Evolutionary conservation across 2,113 vertebrate species (phyloP).

Genomic region (Ondatra zibethicus): DNA sequence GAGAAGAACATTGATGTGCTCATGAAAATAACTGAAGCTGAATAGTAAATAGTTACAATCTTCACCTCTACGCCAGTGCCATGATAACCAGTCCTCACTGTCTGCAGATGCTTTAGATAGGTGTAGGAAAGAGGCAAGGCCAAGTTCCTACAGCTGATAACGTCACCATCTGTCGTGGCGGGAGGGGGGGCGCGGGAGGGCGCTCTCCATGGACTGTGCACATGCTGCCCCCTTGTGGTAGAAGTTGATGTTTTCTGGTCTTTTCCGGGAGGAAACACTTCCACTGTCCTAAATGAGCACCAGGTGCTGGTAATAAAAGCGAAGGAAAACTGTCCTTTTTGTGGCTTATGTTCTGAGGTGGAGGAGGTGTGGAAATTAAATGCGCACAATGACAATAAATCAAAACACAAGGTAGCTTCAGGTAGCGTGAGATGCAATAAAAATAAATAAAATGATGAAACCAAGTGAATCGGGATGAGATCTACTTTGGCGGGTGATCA

Average conservation of each 20-base stretch:
- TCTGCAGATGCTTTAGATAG: background rate
- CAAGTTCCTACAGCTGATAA: rapidly evolving
- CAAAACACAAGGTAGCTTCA: background rate
- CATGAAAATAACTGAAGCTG: background rate
- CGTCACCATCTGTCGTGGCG: rapidly evolving
- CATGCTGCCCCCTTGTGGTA: conserved; percentile 52
- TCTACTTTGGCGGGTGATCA: background rate
- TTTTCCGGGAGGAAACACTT: background rate
- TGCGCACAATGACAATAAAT: too few species aligned
- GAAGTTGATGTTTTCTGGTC: background rate
- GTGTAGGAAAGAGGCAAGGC: background rate
- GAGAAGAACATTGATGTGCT: background rate
- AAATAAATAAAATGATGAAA: background rate
- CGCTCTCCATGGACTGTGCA: background rate
- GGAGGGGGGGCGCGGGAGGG: rapidly evolving
- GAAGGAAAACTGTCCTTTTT: background rate
- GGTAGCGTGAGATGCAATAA: background rate
- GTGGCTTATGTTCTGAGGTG: background rate
- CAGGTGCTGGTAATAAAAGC: too few species aligned
- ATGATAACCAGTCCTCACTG: background rate
- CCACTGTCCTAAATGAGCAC: background rate
- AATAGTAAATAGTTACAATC: background rate
- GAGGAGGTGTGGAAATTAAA: background rate
- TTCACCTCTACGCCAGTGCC: background rate
- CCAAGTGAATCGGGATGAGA: too few species aligned